These are phyloP conservation scores for Bubalus kerabau DNA, from an alignment of 2,113 vertebrate species.

Conservation along the genomic window DNA sequence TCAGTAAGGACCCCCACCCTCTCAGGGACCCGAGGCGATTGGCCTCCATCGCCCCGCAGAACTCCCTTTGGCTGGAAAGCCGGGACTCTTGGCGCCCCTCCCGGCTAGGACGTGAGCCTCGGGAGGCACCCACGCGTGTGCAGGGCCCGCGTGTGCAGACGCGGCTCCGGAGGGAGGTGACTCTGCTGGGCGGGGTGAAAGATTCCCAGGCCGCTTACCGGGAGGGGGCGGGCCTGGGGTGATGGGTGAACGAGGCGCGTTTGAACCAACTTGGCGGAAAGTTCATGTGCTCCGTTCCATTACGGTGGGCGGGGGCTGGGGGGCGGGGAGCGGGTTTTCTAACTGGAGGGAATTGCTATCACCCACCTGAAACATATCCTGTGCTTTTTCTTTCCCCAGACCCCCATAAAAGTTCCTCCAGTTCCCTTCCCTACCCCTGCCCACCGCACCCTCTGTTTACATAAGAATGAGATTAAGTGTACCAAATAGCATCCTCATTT, in stretches of 20 bases:
- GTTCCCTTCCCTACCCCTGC: accelerated
- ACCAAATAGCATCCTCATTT: background rate
- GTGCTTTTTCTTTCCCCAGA: no score
- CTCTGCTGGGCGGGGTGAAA: background rate
- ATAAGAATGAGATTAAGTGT: background rate
- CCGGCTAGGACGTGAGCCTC: accelerated
- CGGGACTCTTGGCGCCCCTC: accelerated
- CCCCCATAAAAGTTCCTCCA: accelerated
- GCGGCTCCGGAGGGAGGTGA: accelerated
- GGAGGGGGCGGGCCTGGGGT: accelerated
- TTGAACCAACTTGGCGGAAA: background rate
- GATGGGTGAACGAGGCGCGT: accelerated
- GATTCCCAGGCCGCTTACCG: constrained; percentile 38
- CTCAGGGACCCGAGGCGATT: accelerated
- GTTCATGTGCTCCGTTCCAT: background rate
- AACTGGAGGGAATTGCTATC: accelerated
- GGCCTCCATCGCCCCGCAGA: accelerated
- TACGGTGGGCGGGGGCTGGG: accelerated
- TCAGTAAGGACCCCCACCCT: background rate
- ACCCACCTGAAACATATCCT: accelerated
- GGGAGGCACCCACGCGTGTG: accelerated
- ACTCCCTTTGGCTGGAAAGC: background rate
- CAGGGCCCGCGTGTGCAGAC: accelerated
- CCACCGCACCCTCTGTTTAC: background rate
- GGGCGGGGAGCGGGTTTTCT: background rate